Conservation (phyloP, 2,888 invertebrate genomes). For the Himalopsyche anomala region DNA sequence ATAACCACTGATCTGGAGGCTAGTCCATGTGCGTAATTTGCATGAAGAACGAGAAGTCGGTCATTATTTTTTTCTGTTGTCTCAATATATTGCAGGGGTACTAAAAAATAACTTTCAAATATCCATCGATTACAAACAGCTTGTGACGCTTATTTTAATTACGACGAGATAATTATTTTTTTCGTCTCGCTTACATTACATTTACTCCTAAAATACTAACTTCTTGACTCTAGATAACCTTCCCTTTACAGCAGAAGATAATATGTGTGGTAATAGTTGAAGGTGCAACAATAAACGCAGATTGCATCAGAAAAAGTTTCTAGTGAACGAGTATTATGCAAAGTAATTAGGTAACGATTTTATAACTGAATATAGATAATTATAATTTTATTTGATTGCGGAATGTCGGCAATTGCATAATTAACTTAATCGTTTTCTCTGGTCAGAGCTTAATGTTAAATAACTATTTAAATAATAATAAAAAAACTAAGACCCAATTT, state of each 20-base stretch:
- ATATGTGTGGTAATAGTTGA: conserved; percentile 47
- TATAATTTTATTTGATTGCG: background rate
- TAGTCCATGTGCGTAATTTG: too few species aligned
- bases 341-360: conserved; percentile 40
- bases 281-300: conserved; percentile 50
- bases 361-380: conserved; percentile 5
- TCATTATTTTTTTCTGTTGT: background rate
- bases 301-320: conserved; percentile 47
- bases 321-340: conserved; percentile 6
- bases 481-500: too few species aligned
- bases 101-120: background rate
- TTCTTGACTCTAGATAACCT: conserved; percentile 31
- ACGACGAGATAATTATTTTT: background rate
- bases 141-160: background rate
- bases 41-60: background rate
- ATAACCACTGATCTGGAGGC: too few species aligned
- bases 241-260: conserved; percentile 32
- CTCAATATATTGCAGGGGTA: background rate
- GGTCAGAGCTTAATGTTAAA: background rate
- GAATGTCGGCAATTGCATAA: conserved; percentile 28
- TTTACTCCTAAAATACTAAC: background rate
- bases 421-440: conserved; percentile 6
- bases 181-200: background rate
- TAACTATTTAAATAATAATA: too few species aligned
- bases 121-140: background rate